Conservation (phyloP, 1,140 invertebrate genomes). For the Aphaenogaster rudis region DNA sequence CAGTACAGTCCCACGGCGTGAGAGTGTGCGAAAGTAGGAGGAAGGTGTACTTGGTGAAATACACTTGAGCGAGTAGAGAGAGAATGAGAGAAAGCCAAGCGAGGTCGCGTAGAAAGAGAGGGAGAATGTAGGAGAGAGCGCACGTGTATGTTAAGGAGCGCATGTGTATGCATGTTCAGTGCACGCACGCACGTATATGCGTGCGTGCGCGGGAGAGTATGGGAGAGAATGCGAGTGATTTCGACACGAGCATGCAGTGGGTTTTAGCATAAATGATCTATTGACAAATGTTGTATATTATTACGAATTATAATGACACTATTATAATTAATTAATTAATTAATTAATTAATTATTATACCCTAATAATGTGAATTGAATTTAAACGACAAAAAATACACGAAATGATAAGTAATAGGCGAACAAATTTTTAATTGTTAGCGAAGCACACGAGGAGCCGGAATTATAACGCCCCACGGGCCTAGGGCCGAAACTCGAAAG, state of each 20-base stretch:
- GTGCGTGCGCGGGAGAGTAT: conserved; percentile 53
- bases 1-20: conserved; percentile 82
- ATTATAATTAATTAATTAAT: conserved; percentile 86
- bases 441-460: conserved; percentile 74
- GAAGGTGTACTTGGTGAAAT: conserved; percentile 56
- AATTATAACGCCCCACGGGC: conserved; percentile 40
- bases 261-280: conserved; percentile 87
- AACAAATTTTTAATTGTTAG: conserved; percentile 85
- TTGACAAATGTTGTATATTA: conserved; percentile 88
- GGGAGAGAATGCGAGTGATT: conserved; percentile 72
- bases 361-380: conserved; percentile 87
- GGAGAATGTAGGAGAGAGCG: conserved; percentile 22
- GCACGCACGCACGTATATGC: conserved; percentile 21
- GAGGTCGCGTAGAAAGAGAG: conserved; percentile 26
- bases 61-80: conserved; percentile 39
- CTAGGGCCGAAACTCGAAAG: conserved; percentile 27
- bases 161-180: conserved; percentile 22
- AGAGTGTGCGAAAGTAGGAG: conserved; percentile 73
- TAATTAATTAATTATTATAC: conserved; percentile 86
- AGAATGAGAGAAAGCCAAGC: conserved; percentile 28
- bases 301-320: conserved; percentile 87
- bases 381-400: conserved; percentile 83
- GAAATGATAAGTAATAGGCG: conserved; percentile 84
- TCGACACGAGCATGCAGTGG: conserved; percentile 82
- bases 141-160: conserved; percentile 61